A percentile compares a stretch with the other conserved stretches of the same genome.
Evolutionary conservation across 2,888 invertebrate genomes (phyloP).

Genomic region (Actias luna): DNA sequence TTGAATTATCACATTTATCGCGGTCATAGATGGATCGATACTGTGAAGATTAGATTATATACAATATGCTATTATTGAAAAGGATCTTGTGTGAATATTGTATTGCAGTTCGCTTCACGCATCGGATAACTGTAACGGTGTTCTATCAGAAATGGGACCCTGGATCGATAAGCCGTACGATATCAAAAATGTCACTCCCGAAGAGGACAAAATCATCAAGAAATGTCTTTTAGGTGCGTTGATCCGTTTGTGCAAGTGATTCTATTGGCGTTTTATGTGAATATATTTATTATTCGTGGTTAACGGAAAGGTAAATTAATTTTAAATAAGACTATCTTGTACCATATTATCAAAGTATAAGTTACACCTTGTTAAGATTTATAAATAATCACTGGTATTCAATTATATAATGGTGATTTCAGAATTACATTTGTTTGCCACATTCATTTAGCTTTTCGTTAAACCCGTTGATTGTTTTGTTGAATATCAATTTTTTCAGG

Average conservation of each 20-base stretch:
- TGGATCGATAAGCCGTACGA: conserved; percentile 61
- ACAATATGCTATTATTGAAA: conserved; percentile 44
- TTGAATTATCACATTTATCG: conserved; percentile 21
- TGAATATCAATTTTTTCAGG: too few relatives aligned
- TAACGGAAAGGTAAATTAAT: too few relatives aligned
- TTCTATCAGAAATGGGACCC: conserved; percentile 53
- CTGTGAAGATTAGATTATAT: conserved; percentile 45
- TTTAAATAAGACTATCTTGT: too few relatives aligned
- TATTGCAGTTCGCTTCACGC: conserved; percentile 34
- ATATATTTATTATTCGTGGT: not conserved
- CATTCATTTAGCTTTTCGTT: too few relatives aligned
- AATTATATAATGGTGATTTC: too few relatives aligned
- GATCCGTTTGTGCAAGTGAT: conserved; percentile 25
- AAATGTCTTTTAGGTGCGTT: conserved; percentile 69
- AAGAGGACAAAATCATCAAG: conserved; percentile 65
- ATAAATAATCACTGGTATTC: too few relatives aligned
- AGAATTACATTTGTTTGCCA: too few relatives aligned
- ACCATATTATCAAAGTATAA: too few relatives aligned
- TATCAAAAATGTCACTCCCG: conserved; percentile 54
- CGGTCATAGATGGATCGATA: conserved; percentile 46
- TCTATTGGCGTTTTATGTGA: conserved; percentile 24
- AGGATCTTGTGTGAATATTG: conserved; percentile 27
- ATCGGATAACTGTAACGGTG: conserved; percentile 18
- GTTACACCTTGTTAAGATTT: too few relatives aligned
- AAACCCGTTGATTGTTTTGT: too few relatives aligned